Percentiles rank a stretch among this genome's conserved stretches.
These are phyloP conservation scores for Antedon mediterranea DNA, from an alignment of 53 echinoderm and acorn worm species.

Conservation along the genomic window DNA sequence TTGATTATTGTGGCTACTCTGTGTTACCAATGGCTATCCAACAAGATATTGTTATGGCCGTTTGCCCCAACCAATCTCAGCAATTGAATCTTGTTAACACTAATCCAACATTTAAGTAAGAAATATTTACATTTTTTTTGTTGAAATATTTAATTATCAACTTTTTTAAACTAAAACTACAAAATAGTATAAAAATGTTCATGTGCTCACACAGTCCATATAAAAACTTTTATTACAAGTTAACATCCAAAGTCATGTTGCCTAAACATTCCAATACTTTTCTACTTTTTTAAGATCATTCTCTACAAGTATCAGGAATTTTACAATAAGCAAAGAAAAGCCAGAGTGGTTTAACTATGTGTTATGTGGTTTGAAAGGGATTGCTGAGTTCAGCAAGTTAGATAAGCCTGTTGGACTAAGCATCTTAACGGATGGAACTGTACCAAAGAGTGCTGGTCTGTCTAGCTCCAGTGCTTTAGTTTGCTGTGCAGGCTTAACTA, in stretches of 20 bases:
- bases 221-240: neutral
- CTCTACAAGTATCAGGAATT: conserved; percentile 17
- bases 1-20: conserved; percentile 94
- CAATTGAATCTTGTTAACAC: conserved; percentile 38
- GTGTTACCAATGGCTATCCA: conserved; percentile 98
- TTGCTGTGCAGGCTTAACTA: conserved; percentile 69
- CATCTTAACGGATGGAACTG: conserved; percentile 50
- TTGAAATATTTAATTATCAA: too few relatives aligned
- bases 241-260: neutral
- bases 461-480: conserved; percentile 95
- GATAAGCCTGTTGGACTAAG: conserved; percentile 44
- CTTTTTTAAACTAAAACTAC: too few relatives aligned
- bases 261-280: neutral
- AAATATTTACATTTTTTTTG: too few relatives aligned
- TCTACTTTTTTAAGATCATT: conserved; percentile 32
- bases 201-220: too few relatives aligned
- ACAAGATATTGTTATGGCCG: conserved; percentile 89
- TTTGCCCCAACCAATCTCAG: conserved; percentile 28
- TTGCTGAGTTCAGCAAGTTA: conserved; percentile 39
- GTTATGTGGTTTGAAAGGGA: conserved; percentile 71
- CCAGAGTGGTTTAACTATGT: conserved; percentile 78
- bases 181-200: too few relatives aligned
- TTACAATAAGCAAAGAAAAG: conserved; percentile 33
- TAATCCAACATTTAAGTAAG: conserved; percentile 49
- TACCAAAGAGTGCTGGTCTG: conserved; percentile 69